phyloP scores from a whole-genome alignment of 1,140 invertebrate genomes.

The Sogatella furcifera region DNA sequence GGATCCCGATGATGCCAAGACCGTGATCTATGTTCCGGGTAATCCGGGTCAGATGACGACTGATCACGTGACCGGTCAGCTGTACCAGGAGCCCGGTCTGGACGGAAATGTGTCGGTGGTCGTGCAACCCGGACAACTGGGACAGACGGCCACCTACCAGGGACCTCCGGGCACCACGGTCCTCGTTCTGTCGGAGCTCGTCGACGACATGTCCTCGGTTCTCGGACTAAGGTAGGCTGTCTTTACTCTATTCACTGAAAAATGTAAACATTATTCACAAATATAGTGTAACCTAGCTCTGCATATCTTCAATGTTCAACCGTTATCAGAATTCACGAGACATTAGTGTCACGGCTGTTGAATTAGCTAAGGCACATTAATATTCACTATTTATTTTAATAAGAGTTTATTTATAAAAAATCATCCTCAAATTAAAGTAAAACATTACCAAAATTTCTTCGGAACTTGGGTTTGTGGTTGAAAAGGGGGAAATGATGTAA shows the following conservation, averaged over 20 bases:
- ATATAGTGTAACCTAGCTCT: too few species aligned
- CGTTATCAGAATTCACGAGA: too few species aligned
- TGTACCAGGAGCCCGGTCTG: conserved; percentile 2
- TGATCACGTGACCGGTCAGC: conserved; percentile 2
- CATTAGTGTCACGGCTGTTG: too few species aligned
- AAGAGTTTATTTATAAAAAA: too few species aligned
- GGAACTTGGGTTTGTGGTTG: too few species aligned
- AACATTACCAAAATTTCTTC: too few species aligned
- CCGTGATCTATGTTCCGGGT: conserved; percentile 15
- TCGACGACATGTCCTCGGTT: conserved; percentile 27
- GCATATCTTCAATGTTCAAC: too few species aligned
- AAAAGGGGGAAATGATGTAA: too few species aligned
- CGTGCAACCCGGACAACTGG: conserved; percentile 13
- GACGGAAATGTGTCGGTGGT: conserved; percentile 22
- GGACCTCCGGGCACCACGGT: conserved; percentile 23
- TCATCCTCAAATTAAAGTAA: too few species aligned
- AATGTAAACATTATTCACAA: too few species aligned
- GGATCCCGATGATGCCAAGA: conserved; percentile 17
- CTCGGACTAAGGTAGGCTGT: conserved; percentile 22
- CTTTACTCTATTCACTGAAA: not conserved
- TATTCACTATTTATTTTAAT: too few species aligned
- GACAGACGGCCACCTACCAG: conserved; percentile 18
- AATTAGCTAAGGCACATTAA: too few species aligned
- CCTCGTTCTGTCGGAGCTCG: conserved; percentile 26
- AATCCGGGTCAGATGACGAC: not conserved